Evolutionary conservation across 2,113 vertebrate species (phyloP), one percentile per base, ranked within the genome.

Genomic region (Atherinomorus stipes): DNA sequence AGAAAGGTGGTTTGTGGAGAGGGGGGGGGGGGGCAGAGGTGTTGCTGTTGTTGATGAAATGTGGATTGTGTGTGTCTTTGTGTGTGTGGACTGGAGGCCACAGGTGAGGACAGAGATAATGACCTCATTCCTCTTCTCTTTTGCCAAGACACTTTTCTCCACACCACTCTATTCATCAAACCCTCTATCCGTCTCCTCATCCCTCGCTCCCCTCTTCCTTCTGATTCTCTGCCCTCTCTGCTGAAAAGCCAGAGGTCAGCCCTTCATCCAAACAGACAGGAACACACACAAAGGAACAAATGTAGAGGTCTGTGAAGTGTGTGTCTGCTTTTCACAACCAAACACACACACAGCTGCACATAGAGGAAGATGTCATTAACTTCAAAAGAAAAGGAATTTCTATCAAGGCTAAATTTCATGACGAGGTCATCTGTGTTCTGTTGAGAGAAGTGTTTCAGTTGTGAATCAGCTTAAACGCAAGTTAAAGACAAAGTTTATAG

Each of bases 101-200:
- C 91, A 90, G 89, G 91, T 92, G 89, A 90, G 88, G 81, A 87
- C 84, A 80, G 59, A 89, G 78, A 88, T 90, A 91, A 92, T 90
- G 91, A 92, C 91, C 91, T 90, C 90, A 91, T 92, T 86, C 80
- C 79, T 92, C 91, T 92, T 92, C 85, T 85, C 83, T 78, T 87
- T 87, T 64, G 76, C 76, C 44, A 49, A 78, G 83, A 90, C 81
- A 88, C 88, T 86, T 84, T 77, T 68, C 73, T 85, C 74, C 68
- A 79, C 88, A 85, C 70, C 74, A 64, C 69, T 86, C 89, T 78
- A 89, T 92, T 93, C 87, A 91, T 92, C 90, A 91, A 76, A 79
- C 71, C 86, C 76, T 85, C 75, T 71, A 66, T 85, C 54, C 13
- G 6, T 84, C 84, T 84, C 67, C 69, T 65, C 75, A 76, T 87